phyloP scores from a whole-genome alignment of 2,888 invertebrate genomes.

The Tachina fera region DNA sequence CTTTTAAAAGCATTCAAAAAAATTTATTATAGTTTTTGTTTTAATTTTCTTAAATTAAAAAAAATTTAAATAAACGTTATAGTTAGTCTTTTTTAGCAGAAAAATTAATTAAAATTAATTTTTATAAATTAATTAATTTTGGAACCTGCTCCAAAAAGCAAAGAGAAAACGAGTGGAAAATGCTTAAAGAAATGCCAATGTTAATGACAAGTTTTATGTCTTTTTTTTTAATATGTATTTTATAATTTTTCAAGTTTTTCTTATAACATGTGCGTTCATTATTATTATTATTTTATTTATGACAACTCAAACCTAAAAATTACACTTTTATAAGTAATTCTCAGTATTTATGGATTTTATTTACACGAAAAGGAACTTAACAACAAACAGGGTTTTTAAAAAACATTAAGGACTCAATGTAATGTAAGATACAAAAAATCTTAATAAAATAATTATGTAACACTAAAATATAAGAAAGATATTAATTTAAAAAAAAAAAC shows the following conservation, averaged over 20 bases:
- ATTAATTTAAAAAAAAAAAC: neutral
- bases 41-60: neutral
- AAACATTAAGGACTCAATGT: constrained; percentile 37
- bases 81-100: constrained; percentile 8
- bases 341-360: constrained; percentile 49
- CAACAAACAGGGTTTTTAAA: constrained; percentile 44
- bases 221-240: constrained; percentile 33
- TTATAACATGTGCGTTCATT: constrained; percentile 57
- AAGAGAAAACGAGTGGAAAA: constrained; percentile 20
- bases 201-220: constrained; percentile 36
- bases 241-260: neutral
- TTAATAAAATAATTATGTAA: neutral
- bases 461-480: neutral
- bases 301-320: constrained; percentile 28
- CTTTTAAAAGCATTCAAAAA: constrained; percentile 41
- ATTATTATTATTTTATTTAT: constrained; percentile 14
- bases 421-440: neutral
- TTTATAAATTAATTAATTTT: constrained; percentile 8
- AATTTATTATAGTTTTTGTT: neutral
- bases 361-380: constrained; percentile 66
- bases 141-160: neutral
- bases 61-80: neutral
- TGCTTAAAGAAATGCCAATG: constrained; percentile 67
- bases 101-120: constrained; percentile 19
- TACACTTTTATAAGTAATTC: constrained; percentile 57